Percentiles rank a stretch among this genome's conserved stretches.
Conservation (phyloP, 2,113 vertebrate genomes). For the Chaenocephalus aceratus region DNA sequence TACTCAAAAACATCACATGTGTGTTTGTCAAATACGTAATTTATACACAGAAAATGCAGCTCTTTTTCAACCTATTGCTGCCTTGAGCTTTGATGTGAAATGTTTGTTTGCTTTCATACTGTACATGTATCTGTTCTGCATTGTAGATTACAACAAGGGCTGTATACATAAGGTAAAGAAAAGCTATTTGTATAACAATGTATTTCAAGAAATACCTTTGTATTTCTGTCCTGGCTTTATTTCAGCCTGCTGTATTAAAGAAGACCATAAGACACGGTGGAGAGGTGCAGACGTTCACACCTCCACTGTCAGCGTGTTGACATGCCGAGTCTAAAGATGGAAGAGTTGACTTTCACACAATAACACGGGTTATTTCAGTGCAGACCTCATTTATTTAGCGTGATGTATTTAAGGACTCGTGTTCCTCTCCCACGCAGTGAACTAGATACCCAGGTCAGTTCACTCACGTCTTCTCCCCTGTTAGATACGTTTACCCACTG, state of each 20-base stretch:
- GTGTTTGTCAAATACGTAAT: background rate
- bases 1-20: background rate
- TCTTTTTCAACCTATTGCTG: background rate
- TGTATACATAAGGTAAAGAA: background rate
- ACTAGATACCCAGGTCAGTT: slow-evolving; percentile 69
- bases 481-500: slow-evolving; percentile 73
- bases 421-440: slow-evolving; percentile 34
- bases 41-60: background rate
- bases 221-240: background rate
- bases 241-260: background rate
- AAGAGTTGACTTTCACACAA: slow-evolving; percentile 22
- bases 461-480: slow-evolving; percentile 67
- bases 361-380: slow-evolving; percentile 46
- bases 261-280: background rate
- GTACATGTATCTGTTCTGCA: background rate
- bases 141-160: background rate
- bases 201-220: background rate
- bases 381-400: slow-evolving; percentile 54
- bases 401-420: slow-evolving; percentile 57
- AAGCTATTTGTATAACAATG: background rate
- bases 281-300: slow-evolving; percentile 2
- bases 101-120: background rate
- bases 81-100: background rate
- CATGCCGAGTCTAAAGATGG: slow-evolving; percentile 19
- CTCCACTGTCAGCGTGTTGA: slow-evolving; percentile 9